Evolutionary conservation across 1,140 invertebrate species (phyloP).

Genomic region (Campoletis sonorensis): DNA sequence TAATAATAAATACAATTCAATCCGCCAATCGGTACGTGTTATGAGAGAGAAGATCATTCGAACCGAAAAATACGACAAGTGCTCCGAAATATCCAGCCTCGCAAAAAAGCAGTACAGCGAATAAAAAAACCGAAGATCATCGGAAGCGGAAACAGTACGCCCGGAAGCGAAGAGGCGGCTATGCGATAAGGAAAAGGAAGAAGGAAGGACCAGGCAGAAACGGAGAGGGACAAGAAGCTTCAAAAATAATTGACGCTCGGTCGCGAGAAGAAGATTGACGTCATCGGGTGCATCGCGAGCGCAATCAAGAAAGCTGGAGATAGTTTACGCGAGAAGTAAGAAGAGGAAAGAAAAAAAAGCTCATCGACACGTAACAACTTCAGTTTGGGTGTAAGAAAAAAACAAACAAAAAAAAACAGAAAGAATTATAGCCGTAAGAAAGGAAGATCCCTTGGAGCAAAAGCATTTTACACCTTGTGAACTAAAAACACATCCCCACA

Average conservation of each 20-base stretch:
- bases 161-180: constrained; percentile 39
- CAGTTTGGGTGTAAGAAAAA: background rate
- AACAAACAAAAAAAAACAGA: background rate
- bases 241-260: constrained; percentile 9
- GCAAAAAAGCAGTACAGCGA: background rate
- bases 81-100: background rate
- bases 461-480: too few species aligned
- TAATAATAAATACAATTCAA: too few species aligned
- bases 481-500: too few species aligned
- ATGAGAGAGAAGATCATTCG: background rate
- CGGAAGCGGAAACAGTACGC: background rate
- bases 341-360: constrained; percentile 49
- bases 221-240: constrained; percentile 38
- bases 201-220: constrained; percentile 50
- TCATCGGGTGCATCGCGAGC: constrained; percentile 7
- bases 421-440: background rate
- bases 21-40: background rate
- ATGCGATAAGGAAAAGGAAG: constrained; percentile 40
- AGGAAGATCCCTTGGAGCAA: too few species aligned
- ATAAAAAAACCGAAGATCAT: constrained; percentile 1
- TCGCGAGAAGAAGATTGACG: background rate
- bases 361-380: constrained; percentile 46
- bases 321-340: constrained; percentile 32
- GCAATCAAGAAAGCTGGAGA: background rate
- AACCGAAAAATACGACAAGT: background rate